Percentiles rank a stretch among this genome's conserved stretches.
Evolutionary conservation across 2,113 vertebrate genomes (phyloP).

Genomic region (Bos indicus): DNA sequence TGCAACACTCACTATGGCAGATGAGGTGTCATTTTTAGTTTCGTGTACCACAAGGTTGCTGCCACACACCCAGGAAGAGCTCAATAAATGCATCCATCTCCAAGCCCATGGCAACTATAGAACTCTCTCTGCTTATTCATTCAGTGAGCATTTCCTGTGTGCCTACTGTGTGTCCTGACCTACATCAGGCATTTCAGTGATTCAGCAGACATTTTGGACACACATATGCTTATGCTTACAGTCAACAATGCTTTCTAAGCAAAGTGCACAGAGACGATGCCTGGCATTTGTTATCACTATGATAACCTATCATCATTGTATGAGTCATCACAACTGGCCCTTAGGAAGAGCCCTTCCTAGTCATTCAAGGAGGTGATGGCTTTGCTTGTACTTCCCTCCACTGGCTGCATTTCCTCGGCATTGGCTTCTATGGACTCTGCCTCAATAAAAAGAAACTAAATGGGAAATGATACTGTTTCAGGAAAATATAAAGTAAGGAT

Average conservation of each 20-base stretch:
- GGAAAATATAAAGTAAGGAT: neutral
- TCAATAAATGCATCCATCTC: neutral
- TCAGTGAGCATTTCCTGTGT: neutral
- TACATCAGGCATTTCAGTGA: neutral
- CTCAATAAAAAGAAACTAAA: neutral
- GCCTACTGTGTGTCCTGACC: neutral
- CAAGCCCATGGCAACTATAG: neutral
- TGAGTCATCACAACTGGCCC: neutral
- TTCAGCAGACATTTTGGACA: neutral
- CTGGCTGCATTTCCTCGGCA: neutral
- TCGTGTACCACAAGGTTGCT: accelerated
- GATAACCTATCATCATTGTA: neutral
- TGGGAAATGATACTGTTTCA: neutral
- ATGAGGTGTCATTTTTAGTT: neutral
- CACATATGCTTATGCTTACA: neutral
- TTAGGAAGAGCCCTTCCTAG: neutral
- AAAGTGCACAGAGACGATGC: neutral
- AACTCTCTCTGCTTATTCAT: neutral
- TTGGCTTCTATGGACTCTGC: neutral
- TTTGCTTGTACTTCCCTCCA: neutral
- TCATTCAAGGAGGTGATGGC: neutral
- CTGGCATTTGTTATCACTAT: neutral
- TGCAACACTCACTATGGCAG: neutral
- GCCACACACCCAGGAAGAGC: accelerated
- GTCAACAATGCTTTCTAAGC: neutral